Evolutionary conservation across 1,140 invertebrate species (phyloP).

Genomic region (Doryteuthis pealeii): DNA sequence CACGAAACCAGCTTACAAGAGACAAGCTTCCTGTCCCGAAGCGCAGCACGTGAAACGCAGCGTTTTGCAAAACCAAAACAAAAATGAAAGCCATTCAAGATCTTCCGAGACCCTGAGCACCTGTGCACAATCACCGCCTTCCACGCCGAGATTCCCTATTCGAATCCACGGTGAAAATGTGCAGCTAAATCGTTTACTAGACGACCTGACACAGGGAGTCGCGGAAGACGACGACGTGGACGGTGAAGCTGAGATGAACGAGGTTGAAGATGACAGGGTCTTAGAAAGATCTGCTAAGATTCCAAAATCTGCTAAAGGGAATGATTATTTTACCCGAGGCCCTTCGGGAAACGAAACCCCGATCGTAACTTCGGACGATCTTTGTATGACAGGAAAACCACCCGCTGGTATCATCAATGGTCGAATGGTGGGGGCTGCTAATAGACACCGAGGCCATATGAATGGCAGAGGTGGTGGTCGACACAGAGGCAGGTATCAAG

Average conservation of each 20-base stretch:
- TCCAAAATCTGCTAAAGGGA: not conserved
- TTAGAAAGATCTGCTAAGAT: not conserved
- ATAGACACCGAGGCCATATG: not conserved
- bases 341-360: not conserved
- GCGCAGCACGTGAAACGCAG: conserved; percentile 20
- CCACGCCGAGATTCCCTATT: conserved; percentile 49
- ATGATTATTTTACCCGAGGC: not conserved
- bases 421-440: not conserved
- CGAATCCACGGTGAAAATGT: not conserved
- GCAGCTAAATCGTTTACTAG: not conserved
- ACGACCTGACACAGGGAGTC: not conserved
- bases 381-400: not conserved
- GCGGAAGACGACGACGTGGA: not conserved
- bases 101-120: conserved; percentile 50
- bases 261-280: not conserved
- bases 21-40: conserved; percentile 39
- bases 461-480: not conserved
- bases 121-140: conserved; percentile 41
- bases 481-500: no score
- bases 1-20: conserved; percentile 35
- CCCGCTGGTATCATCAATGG: not conserved
- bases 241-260: not conserved
- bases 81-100: conserved; percentile 27
- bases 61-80: conserved; percentile 21
- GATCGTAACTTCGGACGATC: not conserved